Conservation (phyloP, 1,140 invertebrate genomes). For the Brachystomella parvula region DNA sequence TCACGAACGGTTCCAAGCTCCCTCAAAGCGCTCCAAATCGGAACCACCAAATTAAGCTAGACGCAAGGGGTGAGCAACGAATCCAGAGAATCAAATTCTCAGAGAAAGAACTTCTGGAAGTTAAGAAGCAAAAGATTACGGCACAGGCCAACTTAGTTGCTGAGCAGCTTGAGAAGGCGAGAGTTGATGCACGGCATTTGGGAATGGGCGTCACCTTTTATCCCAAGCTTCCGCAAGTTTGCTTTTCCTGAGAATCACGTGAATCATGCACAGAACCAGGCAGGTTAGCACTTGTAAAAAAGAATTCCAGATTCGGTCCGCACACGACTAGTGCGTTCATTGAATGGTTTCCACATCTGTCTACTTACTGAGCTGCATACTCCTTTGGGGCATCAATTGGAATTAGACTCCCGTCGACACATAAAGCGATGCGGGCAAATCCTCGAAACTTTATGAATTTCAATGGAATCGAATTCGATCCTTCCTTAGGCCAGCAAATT, state of each 20-base stretch:
- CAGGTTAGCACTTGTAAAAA: slow-evolving; percentile 34
- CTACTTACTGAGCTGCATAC: slow-evolving; percentile 36
- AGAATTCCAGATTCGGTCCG: slow-evolving; percentile 37
- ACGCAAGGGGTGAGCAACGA: too few species aligned
- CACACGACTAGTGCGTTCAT: slow-evolving; percentile 37
- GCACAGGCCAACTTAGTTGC: neutral
- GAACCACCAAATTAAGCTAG: too few species aligned
- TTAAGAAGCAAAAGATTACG: neutral
- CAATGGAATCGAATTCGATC: neutral
- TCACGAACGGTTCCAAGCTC: neutral
- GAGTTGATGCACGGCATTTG: slow-evolving; percentile 9
- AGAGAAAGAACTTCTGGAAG: neutral
- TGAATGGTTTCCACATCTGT: slow-evolving; percentile 38
- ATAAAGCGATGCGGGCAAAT: neutral
- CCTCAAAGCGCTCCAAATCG: too few species aligned
- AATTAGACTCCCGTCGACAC: slow-evolving; percentile 36
- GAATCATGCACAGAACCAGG: slow-evolving; percentile 38
- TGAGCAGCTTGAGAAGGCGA: neutral
- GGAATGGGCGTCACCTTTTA: slow-evolving; percentile 27
- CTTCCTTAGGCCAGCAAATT: slow-evolving; percentile 25
- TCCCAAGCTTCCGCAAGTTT: slow-evolving; percentile 15
- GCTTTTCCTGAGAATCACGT: slow-evolving; percentile 36
- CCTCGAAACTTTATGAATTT: slow-evolving; percentile 1
- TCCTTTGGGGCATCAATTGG: slow-evolving; percentile 34
- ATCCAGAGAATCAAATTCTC: neutral